Percentiles rank a stretch among this genome's conserved stretches.
phyloP scores from a whole-genome alignment of 2,113 vertebrate species.

The Chaenogobius annularis region DNA sequence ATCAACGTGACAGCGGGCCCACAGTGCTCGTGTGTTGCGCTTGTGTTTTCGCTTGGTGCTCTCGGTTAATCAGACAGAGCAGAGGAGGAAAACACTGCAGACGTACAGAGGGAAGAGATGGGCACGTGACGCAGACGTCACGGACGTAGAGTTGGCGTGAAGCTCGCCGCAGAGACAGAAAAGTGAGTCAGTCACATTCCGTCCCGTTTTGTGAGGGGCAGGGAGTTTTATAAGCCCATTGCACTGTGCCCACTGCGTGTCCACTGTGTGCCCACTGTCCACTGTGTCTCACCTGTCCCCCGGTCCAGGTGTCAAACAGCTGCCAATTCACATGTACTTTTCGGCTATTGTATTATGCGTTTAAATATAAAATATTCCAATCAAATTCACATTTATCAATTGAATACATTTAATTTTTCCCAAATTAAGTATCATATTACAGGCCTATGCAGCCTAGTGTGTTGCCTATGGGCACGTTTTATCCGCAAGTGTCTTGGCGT shows the following conservation, averaged over 20 bases:
- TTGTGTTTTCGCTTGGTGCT: conserved; percentile 71
- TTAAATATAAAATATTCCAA: no score
- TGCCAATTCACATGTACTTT: not conserved
- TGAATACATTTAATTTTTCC: no score
- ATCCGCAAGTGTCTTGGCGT: no score
- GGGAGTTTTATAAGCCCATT: not conserved
- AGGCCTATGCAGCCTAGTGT: no score
- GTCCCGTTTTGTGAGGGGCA: not conserved
- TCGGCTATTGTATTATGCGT: no score
- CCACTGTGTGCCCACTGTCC: not conserved
- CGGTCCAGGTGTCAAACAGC: conserved; percentile 12
- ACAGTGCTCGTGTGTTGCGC: conserved; percentile 44
- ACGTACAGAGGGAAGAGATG: conserved; percentile 73
- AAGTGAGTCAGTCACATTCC: conserved; percentile 33
- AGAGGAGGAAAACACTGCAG: conserved; percentile 77
- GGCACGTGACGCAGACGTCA: conserved; percentile 80
- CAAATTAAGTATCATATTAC: no score
- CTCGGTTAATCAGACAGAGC: conserved; percentile 49
- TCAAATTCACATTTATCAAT: no score
- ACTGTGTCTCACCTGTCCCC: conserved; percentile 52
- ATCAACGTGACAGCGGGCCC: conserved; percentile 52
- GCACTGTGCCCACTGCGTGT: not conserved
- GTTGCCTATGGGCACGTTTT: no score
- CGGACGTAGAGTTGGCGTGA: conserved; percentile 74
- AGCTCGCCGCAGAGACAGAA: conserved; percentile 46